phyloP scores from a whole-genome alignment of 2,797 vertebrate species.

The Echiichthys vipera region DNA sequence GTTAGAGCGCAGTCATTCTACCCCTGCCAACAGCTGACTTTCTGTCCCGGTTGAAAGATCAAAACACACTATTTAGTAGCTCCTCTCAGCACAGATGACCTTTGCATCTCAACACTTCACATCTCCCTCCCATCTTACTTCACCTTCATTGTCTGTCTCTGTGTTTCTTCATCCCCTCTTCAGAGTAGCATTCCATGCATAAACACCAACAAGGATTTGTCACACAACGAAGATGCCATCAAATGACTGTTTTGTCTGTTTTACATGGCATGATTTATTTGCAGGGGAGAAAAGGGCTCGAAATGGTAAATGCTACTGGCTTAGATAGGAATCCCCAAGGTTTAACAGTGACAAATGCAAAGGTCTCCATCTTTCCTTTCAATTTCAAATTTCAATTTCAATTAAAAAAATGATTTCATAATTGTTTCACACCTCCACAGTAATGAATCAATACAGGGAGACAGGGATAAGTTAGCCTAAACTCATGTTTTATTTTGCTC shows the following conservation, averaged over 20 bases:
- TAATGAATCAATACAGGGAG: slow-evolving; percentile 37
- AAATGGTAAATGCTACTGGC: slow-evolving; percentile 26
- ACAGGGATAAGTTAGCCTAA: too few species aligned
- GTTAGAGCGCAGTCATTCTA: slow-evolving; percentile 54
- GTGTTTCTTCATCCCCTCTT: slow-evolving; percentile 40
- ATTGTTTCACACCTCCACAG: slow-evolving; percentile 33
- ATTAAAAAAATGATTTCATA: slow-evolving; percentile 27
- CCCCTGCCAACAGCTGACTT: slow-evolving; percentile 51
- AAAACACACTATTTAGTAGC: slow-evolving; percentile 74
- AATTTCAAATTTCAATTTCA: slow-evolving; percentile 24
- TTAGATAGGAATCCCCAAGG: slow-evolving; percentile 35
- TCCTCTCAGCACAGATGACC: slow-evolving; percentile 66
- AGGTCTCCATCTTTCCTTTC: slow-evolving; percentile 15
- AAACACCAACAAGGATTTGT: slow-evolving; percentile 80
- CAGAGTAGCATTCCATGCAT: slow-evolving; percentile 64
- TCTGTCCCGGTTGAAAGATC: slow-evolving; percentile 65
- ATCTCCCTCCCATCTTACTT: slow-evolving; percentile 44
- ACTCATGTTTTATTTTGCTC: too few species aligned
- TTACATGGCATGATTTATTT: slow-evolving; percentile 48
- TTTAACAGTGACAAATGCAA: slow-evolving; percentile 31
- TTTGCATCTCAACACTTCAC: slow-evolving; percentile 70
- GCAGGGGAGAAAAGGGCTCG: slow-evolving; percentile 33
- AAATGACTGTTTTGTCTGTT: slow-evolving; percentile 62
- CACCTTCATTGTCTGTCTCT: slow-evolving; percentile 29
- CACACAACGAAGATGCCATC: slow-evolving; percentile 65